These are phyloP conservation scores for Rhopilema esculentum DNA, from an alignment of 30 jellyfish, hydroid and myxozoan species.

Conservation along the genomic window DNA sequence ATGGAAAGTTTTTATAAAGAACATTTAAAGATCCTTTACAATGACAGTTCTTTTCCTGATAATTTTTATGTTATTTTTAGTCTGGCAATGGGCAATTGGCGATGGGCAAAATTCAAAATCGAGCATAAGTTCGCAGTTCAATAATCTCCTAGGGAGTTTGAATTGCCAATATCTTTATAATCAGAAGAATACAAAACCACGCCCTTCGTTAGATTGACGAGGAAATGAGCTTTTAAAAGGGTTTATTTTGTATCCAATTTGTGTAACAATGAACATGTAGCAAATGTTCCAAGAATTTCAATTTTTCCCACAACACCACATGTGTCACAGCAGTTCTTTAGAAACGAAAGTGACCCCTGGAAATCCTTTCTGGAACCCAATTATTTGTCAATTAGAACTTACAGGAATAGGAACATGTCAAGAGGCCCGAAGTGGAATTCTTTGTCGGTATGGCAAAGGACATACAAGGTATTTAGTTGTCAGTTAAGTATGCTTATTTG, in stretches of 20 bases:
- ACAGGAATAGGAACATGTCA: background rate
- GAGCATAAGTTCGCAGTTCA: too few relatives aligned
- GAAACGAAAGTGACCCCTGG: background rate
- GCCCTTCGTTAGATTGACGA: too few relatives aligned
- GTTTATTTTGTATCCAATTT: background rate
- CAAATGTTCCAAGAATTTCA: background rate
- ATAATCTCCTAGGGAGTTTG: too few relatives aligned
- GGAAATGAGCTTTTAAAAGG: background rate
- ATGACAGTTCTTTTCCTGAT: too few relatives aligned
- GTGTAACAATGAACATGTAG: background rate
- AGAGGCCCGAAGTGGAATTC: background rate
- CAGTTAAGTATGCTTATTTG: background rate
- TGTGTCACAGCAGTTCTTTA: background rate
- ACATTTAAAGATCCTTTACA: too few relatives aligned
- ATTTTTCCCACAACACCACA: background rate
- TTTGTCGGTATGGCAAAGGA: background rate
- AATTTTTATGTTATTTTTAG: too few relatives aligned
- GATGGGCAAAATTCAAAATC: too few relatives aligned
- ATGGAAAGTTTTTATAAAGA: too few relatives aligned
- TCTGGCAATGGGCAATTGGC: too few relatives aligned
- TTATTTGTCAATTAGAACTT: background rate
- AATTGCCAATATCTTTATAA: too few relatives aligned
- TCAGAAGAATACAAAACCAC: too few relatives aligned
- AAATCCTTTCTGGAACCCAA: background rate
- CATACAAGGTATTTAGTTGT: background rate